Evolutionary conservation across 2,888 invertebrate species (phyloP).

Genomic region (Drosophila anceps): DNA sequence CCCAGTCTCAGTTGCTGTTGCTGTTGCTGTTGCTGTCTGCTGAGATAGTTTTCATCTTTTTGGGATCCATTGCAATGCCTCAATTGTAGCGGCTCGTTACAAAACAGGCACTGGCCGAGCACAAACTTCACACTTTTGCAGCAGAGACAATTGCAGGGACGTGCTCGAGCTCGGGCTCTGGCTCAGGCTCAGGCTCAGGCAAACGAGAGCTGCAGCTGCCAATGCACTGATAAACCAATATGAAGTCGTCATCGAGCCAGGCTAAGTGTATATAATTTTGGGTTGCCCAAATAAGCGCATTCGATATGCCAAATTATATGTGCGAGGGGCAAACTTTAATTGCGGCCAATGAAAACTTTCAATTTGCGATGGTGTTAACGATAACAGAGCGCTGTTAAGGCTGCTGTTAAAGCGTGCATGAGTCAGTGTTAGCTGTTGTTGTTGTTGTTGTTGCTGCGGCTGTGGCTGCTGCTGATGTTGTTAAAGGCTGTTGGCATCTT

Average conservation of each 20-base stretch:
- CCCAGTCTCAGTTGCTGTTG: not conserved
- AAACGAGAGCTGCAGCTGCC: conserved; percentile 19
- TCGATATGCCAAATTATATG: conserved; percentile 72
- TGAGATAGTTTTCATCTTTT: conserved; percentile 4
- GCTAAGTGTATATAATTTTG: conserved; percentile 70
- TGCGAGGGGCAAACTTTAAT: conserved; percentile 59
- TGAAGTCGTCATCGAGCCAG: conserved; percentile 70
- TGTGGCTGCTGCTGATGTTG: conserved; percentile 33
- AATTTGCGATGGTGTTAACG: conserved; percentile 75
- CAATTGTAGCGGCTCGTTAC: conserved; percentile 62
- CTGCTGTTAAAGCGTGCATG: conserved; percentile 51
- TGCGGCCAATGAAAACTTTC: conserved; percentile 65
- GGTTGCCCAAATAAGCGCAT: conserved; percentile 68
- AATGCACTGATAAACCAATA: conserved; percentile 25
- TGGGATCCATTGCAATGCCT: conserved; percentile 52
- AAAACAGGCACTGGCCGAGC: conserved; percentile 20
- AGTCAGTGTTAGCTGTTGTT: conserved; percentile 59
- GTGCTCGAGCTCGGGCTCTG: conserved; percentile 51
- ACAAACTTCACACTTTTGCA: conserved; percentile 79
- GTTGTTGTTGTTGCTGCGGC: not conserved
- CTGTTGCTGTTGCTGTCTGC: conserved; percentile 13
- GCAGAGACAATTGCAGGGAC: conserved; percentile 58
- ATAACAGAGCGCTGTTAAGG: conserved; percentile 69
- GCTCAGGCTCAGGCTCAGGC: too few relatives aligned
- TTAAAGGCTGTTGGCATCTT: conserved; percentile 69